Evolutionary conservation across 2,113 vertebrate genomes (phyloP).

Genomic region (Ranitomeya variabilis): DNA sequence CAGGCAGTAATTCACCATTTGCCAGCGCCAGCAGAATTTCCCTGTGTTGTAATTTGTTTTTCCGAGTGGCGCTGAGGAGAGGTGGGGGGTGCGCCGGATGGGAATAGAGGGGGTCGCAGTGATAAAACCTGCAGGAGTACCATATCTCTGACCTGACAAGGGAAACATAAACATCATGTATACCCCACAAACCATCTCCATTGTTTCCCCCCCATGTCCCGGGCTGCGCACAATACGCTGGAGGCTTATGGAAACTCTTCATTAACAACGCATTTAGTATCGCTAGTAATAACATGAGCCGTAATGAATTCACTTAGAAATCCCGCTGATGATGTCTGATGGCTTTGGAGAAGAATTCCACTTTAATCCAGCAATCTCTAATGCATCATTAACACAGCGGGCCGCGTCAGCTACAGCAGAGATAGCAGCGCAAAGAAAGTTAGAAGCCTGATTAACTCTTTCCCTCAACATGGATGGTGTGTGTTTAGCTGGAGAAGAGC

Average conservation of each 20-base stretch:
- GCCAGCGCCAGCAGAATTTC: conserved; percentile 48
- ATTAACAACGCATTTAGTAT: conserved; percentile 50
- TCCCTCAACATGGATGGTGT: not conserved
- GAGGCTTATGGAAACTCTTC: conserved; percentile 37
- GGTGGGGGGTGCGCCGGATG: not conserved
- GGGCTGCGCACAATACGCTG: not conserved
- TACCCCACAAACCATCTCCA: not conserved
- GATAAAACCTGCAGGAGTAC: not conserved
- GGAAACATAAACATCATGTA: conserved; percentile 11
- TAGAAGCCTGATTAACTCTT: conserved; percentile 32
- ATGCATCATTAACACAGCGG: conserved; percentile 52
- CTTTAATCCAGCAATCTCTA: conserved; percentile 49
- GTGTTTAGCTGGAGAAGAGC: too few relatives aligned
- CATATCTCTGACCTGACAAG: conserved; percentile 19
- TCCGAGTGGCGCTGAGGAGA: not conserved
- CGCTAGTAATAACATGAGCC: conserved; percentile 23
- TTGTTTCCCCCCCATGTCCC: not conserved
- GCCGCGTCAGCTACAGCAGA: not conserved
- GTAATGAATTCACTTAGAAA: conserved; percentile 54
- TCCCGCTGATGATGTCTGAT: conserved; percentile 47
- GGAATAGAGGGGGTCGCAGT: not conserved
- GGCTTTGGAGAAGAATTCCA: conserved; percentile 43
- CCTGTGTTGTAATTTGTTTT: conserved; percentile 50
- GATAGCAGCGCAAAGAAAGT: conserved; percentile 1
- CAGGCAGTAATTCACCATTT: conserved; percentile 49